Evolutionary conservation across 2,888 invertebrate genomes (phyloP), one percentile per base, ranked within the genome.

Genomic region (Metacarcinus magister): DNA sequence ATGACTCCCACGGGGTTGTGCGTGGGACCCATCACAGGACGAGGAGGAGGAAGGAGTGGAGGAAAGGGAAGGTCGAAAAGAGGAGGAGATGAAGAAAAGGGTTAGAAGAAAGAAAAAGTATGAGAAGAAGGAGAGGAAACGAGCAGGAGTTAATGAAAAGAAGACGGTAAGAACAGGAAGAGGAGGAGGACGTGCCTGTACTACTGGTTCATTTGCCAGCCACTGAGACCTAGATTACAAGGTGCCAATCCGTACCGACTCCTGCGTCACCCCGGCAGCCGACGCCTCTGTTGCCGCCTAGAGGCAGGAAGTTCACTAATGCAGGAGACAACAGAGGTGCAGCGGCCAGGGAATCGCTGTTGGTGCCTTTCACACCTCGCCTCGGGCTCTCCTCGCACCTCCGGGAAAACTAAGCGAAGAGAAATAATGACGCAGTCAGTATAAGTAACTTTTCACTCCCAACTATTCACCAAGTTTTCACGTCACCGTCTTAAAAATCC

Each of bases 1-100:
- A 87, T n/a, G 87, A 39, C 87, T 87, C 87, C 87, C 87, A 87
- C 87, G 87, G 87, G 87, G 32, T 16, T 87, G 87, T 87, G 87
- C 39, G 87, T 87, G 87, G 87, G 87, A 87, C 39, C 16, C 39
- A 19, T 39, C 16, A 87, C 87, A 39, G 75, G n/a, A 87, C 10
- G 39, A 39, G 87, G 39, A 87, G 39, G 87, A 87, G 39, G 39
- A 87, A 10, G 23, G 16, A 16, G 39, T 16, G 39, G 39, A 39
- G 16, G 39, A 67, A 23, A 23, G 19, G 54, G 54, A 67, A 67
- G 82, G 32, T 8, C 1, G 32, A 32, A 10, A 87, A 19, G 39
- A 87, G 23, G 39, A 39, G 87, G 32, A 87, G 87, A 87, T 32
- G 87, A 39, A 10, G 39, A 87, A 10, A 39, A 87, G 75, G 28